These are phyloP conservation scores for Pedicia rivosa DNA, from an alignment of 2,888 invertebrate species.

Conservation along the genomic window DNA sequence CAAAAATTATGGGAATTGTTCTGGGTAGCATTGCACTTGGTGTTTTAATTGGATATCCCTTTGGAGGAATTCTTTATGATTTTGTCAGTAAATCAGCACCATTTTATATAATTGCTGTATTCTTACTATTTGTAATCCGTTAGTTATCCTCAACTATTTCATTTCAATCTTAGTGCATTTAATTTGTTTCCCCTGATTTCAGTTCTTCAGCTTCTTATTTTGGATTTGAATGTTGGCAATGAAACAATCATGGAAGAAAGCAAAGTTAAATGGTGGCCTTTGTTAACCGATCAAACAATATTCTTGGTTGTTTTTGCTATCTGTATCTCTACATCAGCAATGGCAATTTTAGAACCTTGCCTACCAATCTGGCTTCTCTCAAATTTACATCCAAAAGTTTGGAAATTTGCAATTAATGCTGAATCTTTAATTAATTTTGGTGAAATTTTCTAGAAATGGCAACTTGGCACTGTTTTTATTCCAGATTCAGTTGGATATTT, in stretches of 20 bases:
- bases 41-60: conserved; percentile 65
- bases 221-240: conserved; percentile 21
- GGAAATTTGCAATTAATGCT: not conserved
- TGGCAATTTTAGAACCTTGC: conserved; percentile 71
- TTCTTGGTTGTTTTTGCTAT: conserved; percentile 49
- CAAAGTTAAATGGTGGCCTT: conserved; percentile 33
- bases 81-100: conserved; percentile 59
- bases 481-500: conserved; percentile 75
- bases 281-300: conserved; percentile 46
- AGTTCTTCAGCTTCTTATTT: conserved; percentile 17
- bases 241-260: not conserved
- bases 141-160: conserved; percentile 10
- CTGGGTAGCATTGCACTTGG: conserved; percentile 69
- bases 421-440: not conserved
- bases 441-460: conserved; percentile 42
- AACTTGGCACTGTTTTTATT: conserved; percentile 65
- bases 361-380: conserved; percentile 53
- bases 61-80: conserved; percentile 63
- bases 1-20: conserved; percentile 62
- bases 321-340: conserved; percentile 61
- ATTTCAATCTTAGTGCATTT: not conserved
- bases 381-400: conserved; percentile 25
- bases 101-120: conserved; percentile 47
- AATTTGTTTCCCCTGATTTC: conserved; percentile 10
- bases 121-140: conserved; percentile 39